Evolutionary conservation across 1,140 invertebrate genomes (phyloP).

Genomic region (Drosophila ogumai): DNA sequence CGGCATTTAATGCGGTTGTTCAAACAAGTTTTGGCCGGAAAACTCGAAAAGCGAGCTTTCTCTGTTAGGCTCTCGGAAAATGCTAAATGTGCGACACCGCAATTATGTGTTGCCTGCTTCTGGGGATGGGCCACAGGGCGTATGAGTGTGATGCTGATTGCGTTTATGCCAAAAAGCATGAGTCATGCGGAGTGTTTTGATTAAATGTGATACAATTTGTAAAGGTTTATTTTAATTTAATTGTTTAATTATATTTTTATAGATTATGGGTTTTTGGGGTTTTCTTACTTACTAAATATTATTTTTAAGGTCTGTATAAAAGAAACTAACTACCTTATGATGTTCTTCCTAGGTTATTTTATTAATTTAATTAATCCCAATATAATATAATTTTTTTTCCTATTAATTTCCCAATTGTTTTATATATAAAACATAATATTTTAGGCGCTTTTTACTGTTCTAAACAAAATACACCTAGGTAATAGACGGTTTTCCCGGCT

Average conservation of each 20-base stretch:
- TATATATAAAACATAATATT: background rate
- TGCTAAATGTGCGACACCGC: slow-evolving; percentile 42
- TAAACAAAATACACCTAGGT: too few species aligned
- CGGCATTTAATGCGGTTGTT: slow-evolving; percentile 55
- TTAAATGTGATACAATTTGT: background rate
- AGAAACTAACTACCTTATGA: too few species aligned
- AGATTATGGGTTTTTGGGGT: background rate
- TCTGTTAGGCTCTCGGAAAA: slow-evolving; percentile 4
- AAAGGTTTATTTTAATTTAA: background rate
- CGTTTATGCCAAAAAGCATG: background rate
- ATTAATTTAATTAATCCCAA: too few species aligned
- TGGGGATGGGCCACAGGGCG: slow-evolving; percentile 15
- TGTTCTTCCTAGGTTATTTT: too few species aligned
- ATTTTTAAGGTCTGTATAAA: too few species aligned
- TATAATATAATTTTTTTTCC: too few species aligned
- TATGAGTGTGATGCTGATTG: background rate
- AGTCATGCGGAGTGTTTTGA: background rate
- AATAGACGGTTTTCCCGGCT: too few species aligned
- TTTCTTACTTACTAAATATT: too few species aligned
- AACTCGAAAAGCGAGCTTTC: slow-evolving; percentile 4
- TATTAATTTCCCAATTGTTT: too few species aligned
- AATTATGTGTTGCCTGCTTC: slow-evolving; percentile 44
- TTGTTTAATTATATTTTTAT: background rate
- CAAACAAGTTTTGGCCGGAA: slow-evolving; percentile 45
- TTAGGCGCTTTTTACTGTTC: too few species aligned